phyloP scores from a whole-genome alignment of 2,113 vertebrate species.

The Anguilla rostrata region DNA sequence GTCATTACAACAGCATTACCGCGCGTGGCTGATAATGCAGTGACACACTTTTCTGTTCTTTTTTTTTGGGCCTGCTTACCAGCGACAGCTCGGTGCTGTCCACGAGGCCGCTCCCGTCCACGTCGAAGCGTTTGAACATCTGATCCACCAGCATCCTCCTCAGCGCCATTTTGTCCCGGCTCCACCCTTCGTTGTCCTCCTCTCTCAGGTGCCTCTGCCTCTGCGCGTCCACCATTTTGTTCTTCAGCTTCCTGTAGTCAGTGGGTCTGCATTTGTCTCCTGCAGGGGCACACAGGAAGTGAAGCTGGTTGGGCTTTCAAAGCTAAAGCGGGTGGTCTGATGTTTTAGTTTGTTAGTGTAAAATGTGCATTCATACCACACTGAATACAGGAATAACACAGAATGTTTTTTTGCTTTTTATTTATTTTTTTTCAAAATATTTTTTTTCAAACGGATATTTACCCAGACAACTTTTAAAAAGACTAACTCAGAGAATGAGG shows the following conservation, averaged over 20 bases:
- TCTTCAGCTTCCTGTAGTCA: constrained; percentile 85
- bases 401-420: background rate
- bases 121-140: constrained; percentile 89
- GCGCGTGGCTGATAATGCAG: too few species aligned
- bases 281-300: constrained; percentile 58
- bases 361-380: too few species aligned
- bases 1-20: too few species aligned
- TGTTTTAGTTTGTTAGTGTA: background rate
- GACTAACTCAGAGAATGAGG: too few species aligned
- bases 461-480: too few species aligned
- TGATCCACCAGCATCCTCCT: constrained; percentile 84
- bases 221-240: constrained; percentile 79
- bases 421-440: background rate
- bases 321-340: background rate
- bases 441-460: too few species aligned
- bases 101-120: constrained; percentile 78
- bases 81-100: constrained; percentile 87
- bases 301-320: background rate
- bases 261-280: constrained; percentile 84
- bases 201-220: constrained; percentile 71
- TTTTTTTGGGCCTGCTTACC: constrained; percentile 63
- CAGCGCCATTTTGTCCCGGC: constrained; percentile 70
- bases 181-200: constrained; percentile 60
- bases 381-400: too few species aligned
- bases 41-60: too few species aligned